A percentile compares a stretch with the other conserved stretches of the same genome.
phyloP scores from a whole-genome alignment of 2,888 invertebrate species.

The Loripinus fragilis region DNA sequence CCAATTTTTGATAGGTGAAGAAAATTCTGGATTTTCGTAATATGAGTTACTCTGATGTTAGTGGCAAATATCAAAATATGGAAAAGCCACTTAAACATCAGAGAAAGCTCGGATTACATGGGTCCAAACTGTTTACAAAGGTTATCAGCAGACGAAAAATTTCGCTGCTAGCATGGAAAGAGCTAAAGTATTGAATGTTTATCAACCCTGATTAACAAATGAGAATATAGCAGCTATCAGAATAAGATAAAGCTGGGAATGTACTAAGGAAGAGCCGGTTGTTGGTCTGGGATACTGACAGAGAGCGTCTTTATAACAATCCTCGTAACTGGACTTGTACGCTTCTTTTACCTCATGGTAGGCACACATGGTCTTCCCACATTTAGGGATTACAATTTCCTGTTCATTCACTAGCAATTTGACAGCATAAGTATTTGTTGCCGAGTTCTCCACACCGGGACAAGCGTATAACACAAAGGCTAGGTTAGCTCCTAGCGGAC shows the following conservation, averaged over 20 bases:
- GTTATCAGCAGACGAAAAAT: no score
- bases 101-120: no score
- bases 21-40: no score
- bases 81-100: no score
- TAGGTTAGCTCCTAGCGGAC: slow-evolving; percentile 6
- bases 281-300: not conserved
- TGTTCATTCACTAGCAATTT: slow-evolving; percentile 11
- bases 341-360: not conserved
- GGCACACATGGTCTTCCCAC: not conserved
- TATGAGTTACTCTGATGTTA: no score
- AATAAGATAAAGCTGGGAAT: not conserved
- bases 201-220: not conserved
- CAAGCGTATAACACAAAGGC: slow-evolving; percentile 18
- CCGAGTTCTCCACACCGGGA: not conserved
- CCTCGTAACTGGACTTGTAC: not conserved
- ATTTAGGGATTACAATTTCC: not conserved
- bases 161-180: no score
- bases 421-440: not conserved
- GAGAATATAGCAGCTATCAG: not conserved
- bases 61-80: no score
- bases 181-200: no score
- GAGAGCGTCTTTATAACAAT: not conserved
- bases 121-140: no score
- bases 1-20: no score
- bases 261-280: not conserved